phyloP scores from a whole-genome alignment of 2,888 invertebrate genomes.

The Nematopogon swammerdamellus region DNA sequence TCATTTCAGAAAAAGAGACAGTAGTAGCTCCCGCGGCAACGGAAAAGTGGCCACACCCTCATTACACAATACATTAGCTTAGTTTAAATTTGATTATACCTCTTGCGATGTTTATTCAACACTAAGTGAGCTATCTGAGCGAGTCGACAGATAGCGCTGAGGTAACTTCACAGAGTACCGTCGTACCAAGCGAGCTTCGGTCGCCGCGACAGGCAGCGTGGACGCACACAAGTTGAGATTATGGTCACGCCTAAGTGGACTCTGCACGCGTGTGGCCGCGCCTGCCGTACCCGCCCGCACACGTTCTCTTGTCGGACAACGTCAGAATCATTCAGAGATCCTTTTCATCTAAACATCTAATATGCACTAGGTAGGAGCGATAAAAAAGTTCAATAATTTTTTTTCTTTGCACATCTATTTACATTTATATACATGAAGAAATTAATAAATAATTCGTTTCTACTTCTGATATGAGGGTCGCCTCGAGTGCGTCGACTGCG shows the following conservation, averaged over 20 bases:
- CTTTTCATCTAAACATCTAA: conserved; percentile 25
- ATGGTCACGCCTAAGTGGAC: no score
- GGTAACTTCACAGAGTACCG: no score
- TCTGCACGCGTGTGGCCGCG: no score
- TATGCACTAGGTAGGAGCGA: conserved; percentile 32
- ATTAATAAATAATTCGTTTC: conserved; percentile 39
- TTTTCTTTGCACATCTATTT: conserved; percentile 38
- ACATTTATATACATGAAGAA: conserved; percentile 51
- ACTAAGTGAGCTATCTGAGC: not conserved
- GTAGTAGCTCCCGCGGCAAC: no score
- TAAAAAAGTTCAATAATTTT: conserved; percentile 23
- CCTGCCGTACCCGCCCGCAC: no score
- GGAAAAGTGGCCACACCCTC: no score
- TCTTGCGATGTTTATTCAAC: not conserved
- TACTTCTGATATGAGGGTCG: conserved; percentile 49
- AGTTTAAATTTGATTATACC: not conserved
- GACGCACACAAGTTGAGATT: no score
- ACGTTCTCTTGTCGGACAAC: no score
- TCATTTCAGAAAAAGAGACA: no score
- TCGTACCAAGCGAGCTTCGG: no score
- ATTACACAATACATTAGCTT: no score
- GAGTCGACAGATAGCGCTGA: not conserved
- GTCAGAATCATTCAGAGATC: not conserved
- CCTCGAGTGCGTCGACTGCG: conserved; percentile 12
- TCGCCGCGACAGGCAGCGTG: no score